Base-by-base conservation (phyloP, 2,113 vertebrate genomes). In the Meriones unguiculatus region DNA sequence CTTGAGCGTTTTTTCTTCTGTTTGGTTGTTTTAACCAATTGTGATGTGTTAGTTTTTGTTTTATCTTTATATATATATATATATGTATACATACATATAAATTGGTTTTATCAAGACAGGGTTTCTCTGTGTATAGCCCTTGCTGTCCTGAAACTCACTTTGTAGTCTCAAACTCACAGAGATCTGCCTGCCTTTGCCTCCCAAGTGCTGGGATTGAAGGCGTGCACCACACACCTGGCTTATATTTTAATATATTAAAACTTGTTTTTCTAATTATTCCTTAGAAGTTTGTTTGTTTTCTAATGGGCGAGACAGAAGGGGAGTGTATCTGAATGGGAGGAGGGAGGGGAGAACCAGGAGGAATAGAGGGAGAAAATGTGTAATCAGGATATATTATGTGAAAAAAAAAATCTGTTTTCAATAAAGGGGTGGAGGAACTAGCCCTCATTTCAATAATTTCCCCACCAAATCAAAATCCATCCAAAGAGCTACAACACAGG, bases 381-480 rank as follows among this genome's bases (percentile, higher is more conserved):
- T 5, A 54, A 82, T 59, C 22, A 62, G 12, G 13, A 62, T 38
- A 38, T 25, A 62, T 25, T 82, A 82, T 15, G 12, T 82, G 54
- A 7, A 38, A 59, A 62, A 62, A 81, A 59, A 62, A 62, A 38
- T 24, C 54, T 14, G 62, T 59, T 59, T 81, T 81, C 54, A 81
- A 59, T 82, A 62, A 62, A 38, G 28, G 22, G n/a, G 57, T 11
- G 24, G 17, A 15, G 5, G 87, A 76, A 77, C n/a, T 41, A 85
- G 11, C n/a, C 73, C 13, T 50, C 72, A 94, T 54, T 94, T 24
- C 38, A 94, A 69, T 76, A 92, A 96, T 84, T 91, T 76, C 73
- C 52, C 38, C 28, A 72, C 20, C 2, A 75, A 69, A 93, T 67
- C 64, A 90, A 94, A 96, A 87, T 82, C 35, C 52, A 41, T 18